Evolutionary conservation across 2,113 vertebrate genomes (phyloP), one percentile per base, ranked within the genome.

Genomic region (Colistium nudipinnis): DNA sequence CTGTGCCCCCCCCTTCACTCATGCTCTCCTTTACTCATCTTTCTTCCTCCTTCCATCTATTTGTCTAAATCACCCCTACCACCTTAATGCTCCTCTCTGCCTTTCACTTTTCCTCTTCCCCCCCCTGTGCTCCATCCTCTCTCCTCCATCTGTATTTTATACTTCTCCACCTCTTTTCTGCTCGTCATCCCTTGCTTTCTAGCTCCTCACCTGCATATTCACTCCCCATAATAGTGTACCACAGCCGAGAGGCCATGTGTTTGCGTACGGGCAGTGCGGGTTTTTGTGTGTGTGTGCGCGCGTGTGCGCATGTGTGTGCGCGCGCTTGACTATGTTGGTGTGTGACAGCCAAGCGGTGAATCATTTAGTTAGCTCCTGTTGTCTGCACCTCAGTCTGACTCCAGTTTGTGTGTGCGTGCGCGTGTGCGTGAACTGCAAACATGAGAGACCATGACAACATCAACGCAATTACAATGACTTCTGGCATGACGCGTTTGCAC

Each of bases 371-470:
- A 81, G 71, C 55, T 36, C 59, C 45, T 3, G 31, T 80, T 78
- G 74, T 82, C 48, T 63, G 60, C 8, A 9, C 55, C 4, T 10
- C 56, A 75, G 74, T 74, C 24, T 64, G 28, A 66, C 31, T 56
- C 36, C 22, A 43, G 60, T 61, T 66, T 52, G 38, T 66, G 57
- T 62, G 47, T 60, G 72, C 52, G 39, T 51, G 66, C 53, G 47
- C 45, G 64, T 65, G 60, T 60, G 69, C 65, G 54, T 62, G 62
- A 62, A 43, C 75, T 47, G 52, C 2, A 12, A 68, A 78, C 78
- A 78, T 80, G 78, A 78, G 66, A 76, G 78, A 86, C 84, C 84
- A 82, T 88, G 85, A 84, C 82, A 84, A 80, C 79, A 85, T 85
- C 74, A 87, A 86, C 79, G 82, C 81, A 82, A 71, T 71, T 82